Evolutionary conservation across 2,113 vertebrate species (phyloP).

Genomic region (Picathartes gymnocephalus): DNA sequence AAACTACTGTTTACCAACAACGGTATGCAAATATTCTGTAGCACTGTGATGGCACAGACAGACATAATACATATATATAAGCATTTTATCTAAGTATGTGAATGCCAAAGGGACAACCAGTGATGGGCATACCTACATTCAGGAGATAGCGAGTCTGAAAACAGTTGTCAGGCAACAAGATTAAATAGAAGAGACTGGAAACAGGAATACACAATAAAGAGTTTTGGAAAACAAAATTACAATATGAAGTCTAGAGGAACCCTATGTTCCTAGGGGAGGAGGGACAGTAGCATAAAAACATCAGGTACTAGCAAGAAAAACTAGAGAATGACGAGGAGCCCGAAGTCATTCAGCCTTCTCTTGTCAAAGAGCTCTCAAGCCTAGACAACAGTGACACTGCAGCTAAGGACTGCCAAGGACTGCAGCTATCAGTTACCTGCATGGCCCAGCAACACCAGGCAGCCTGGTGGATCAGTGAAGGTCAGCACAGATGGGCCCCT

Average conservation of each 20-base stretch:
- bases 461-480: neutral
- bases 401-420: neutral
- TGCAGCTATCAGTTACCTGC: neutral
- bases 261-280: neutral
- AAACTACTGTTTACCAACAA: neutral
- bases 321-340: neutral
- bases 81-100: neutral
- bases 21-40: neutral
- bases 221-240: neutral
- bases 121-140: neutral
- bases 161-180: neutral
- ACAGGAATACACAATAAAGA: neutral
- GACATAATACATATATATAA: neutral
- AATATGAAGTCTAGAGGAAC: neutral
- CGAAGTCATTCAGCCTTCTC: neutral
- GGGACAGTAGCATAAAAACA: neutral
- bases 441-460: neutral
- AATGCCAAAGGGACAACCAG: neutral
- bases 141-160: neutral
- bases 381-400: neutral
- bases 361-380: neutral
- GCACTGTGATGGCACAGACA: neutral
- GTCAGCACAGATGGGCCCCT: neutral
- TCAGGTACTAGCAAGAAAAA: neutral
- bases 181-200: neutral